Base-by-base conservation (phyloP, 1,140 invertebrate genomes). In the Heliconius hewitsoni region DNA sequence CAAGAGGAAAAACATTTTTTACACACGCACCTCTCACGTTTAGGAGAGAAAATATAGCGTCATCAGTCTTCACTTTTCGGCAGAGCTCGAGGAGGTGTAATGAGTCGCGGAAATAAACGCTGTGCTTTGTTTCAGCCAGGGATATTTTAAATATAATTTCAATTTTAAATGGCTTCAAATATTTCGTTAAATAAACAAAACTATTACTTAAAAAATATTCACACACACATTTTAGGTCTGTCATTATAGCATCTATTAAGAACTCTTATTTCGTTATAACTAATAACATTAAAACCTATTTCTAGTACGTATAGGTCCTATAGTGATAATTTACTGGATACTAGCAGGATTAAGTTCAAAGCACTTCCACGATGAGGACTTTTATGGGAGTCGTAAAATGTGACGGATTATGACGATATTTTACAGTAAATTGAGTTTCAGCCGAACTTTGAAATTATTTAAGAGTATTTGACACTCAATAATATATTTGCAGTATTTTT, bases 371-470 rank as follows among this genome's bases (percentile, higher is more conserved):
- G 30, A 74, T 39, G 27, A 37, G 27, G 23, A 37, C 39, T 75
- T 57, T 60, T 60, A 75, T 75, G 74, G 23, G 50, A 5, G 34
- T 55, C 18, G 50, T 75, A 60, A 75, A 74, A 37, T 74, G 52
- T 60, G 73, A 74, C 52, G 52, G 34, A 37, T 27, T 57, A 30
- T 74, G 46, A 34, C 52, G 46, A 23, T 23, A 34, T 27, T 57
- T 57, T 57, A 57, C 55, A 57, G 19, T 57, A 27, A 57, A 57
- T 57, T 57, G 55, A 37, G 34, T 37, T 37, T 37, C 34, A 37
- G 34, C 34, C 6, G 34, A 27, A 11, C 23, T 23, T 60, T 27
- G n/a, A 27, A 60, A 27, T 27, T 60, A 60, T 60, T 60, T 60
- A 60, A 60, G n/a, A 60, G 57, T 66, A 66, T 66, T 66, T 66